A percentile compares a stretch with the other conserved stretches of the same genome.
phyloP scores from a whole-genome alignment of 92 coral and sea anemone genomes.

The Porites lobata region DNA sequence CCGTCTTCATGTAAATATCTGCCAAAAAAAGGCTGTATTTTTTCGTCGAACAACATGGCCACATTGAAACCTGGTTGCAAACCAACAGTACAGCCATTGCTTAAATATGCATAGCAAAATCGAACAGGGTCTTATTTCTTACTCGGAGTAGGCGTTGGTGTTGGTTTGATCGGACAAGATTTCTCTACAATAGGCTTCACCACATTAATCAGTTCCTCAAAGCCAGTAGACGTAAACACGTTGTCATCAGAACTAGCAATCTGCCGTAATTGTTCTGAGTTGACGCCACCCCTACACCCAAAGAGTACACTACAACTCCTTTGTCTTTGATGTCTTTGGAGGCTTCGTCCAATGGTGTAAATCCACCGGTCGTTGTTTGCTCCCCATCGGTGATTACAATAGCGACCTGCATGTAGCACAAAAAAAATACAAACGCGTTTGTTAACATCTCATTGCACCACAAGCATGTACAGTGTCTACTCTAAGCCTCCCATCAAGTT shows the following conservation, averaged over 20 bases:
- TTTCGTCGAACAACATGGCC: no score
- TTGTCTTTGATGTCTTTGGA: constrained; percentile 64
- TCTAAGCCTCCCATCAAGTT: constrained; percentile 7
- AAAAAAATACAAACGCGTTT: neutral
- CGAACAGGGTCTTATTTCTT: neutral
- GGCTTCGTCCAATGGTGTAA: constrained; percentile 58
- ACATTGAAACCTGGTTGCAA: no score
- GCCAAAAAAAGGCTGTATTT: no score
- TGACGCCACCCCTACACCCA: constrained; percentile 67
- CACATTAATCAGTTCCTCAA: constrained; percentile 16
- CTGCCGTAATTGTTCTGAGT: constrained; percentile 35
- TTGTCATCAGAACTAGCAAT: constrained; percentile 49
- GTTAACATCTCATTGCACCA: no score
- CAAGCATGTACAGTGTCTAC: constrained; percentile 63
- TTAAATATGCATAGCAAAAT: neutral
- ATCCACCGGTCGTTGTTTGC: constrained; percentile 48
- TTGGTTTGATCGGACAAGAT: constrained; percentile 29
- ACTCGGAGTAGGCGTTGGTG: constrained; percentile 25
- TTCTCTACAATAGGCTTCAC: constrained; percentile 45
- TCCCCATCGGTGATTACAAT: constrained; percentile 74
- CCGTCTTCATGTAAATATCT: no score
- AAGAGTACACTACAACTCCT: constrained; percentile 63
- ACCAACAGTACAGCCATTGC: neutral
- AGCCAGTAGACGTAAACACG: constrained; percentile 22
- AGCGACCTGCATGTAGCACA: constrained; percentile 42